Evolutionary conservation across 2,888 invertebrate genomes (phyloP).

Genomic region (Agrilus biguttatus): DNA sequence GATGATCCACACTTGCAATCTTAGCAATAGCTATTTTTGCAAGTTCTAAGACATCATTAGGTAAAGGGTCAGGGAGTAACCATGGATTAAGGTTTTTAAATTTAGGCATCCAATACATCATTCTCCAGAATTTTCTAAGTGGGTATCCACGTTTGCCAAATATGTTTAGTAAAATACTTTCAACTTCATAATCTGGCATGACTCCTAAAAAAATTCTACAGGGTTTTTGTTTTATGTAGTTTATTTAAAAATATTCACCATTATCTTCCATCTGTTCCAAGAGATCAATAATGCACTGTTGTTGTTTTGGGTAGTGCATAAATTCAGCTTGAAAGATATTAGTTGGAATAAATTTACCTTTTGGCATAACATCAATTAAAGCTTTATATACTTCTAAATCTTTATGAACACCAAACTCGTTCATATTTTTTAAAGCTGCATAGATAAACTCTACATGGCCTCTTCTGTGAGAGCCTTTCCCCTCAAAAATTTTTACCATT

Average conservation of each 20-base stretch:
- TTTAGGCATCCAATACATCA: constrained; percentile 90
- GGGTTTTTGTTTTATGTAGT: not conserved
- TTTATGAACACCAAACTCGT: constrained; percentile 75
- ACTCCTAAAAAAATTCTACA: constrained; percentile 43
- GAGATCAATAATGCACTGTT: constrained; percentile 81
- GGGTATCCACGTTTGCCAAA: constrained; percentile 71
- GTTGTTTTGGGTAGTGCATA: constrained; percentile 91
- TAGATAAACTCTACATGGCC: constrained; percentile 94
- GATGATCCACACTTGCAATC: constrained; percentile 70
- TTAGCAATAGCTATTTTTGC: constrained; percentile 71
- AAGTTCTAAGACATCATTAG: constrained; percentile 59
- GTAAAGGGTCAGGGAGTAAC: constrained; percentile 63
- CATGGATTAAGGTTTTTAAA: constrained; percentile 83
- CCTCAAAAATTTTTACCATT: constrained; percentile 60
- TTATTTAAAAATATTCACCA: constrained; percentile 35
- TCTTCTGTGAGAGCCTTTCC: constrained; percentile 50
- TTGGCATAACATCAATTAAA: constrained; percentile 72
- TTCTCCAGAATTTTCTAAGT: constrained; percentile 59
- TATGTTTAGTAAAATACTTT: constrained; percentile 62
- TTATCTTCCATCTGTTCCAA: constrained; percentile 91
- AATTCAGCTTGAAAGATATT: constrained; percentile 80
- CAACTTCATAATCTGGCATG: constrained; percentile 82
- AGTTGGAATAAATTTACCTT: constrained; percentile 72
- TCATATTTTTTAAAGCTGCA: constrained; percentile 75
- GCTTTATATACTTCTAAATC: constrained; percentile 79